Conservation (phyloP, 2,888 invertebrate genomes). For the Agrotis puta region DNA sequence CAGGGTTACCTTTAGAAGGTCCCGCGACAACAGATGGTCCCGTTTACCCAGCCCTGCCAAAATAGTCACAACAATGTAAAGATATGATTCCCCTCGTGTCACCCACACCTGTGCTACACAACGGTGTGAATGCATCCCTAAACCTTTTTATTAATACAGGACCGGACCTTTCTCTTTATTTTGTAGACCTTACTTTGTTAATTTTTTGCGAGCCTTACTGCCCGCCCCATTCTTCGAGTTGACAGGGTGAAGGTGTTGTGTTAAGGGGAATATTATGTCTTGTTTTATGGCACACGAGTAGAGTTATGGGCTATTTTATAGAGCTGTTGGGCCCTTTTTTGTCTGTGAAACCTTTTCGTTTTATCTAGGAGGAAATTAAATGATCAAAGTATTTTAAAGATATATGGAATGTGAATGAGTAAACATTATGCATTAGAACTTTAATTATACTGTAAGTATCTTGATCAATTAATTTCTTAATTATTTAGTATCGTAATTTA, state of each 20-base stretch:
- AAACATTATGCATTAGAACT: no score
- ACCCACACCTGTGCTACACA: constrained; percentile 32
- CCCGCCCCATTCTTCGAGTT: constrained; percentile 55
- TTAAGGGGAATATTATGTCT: constrained; percentile 54
- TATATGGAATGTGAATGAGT: neutral
- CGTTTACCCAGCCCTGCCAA: neutral
- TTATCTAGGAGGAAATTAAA: neutral
- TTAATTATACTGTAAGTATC: no score
- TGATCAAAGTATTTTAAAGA: neutral
- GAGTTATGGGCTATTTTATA: constrained; percentile 25
- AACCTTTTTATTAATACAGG: constrained; percentile 61
- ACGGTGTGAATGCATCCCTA: constrained; percentile 61
- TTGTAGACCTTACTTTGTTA: constrained; percentile 69
- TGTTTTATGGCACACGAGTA: constrained; percentile 35
- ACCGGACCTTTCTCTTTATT: constrained; percentile 64
- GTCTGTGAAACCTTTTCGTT: constrained; percentile 8
- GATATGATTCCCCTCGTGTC: neutral
- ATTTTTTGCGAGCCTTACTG: constrained; percentile 66
- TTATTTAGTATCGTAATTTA: neutral
- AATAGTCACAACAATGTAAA: neutral
- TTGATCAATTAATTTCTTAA: neutral
- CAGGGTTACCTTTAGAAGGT: no score
- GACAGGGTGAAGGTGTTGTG: constrained; percentile 50
- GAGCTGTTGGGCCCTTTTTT: neutral
- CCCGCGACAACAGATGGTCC: no score